Base-by-base conservation (phyloP, 2,888 invertebrate species). In the Polyploca ridens region DNA sequence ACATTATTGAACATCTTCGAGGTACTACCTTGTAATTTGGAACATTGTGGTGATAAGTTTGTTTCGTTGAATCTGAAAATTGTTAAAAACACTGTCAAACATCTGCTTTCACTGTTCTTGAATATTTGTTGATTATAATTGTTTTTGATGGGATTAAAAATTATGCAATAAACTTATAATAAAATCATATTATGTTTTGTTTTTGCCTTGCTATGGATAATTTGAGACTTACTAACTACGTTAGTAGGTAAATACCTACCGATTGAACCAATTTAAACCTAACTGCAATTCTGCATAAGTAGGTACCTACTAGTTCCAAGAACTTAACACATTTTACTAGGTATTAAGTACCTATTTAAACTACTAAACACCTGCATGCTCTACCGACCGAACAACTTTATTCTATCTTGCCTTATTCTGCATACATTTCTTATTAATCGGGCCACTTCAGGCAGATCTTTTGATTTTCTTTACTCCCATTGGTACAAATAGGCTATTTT, bases 101-200 rank as follows among this genome's bases (percentile, higher is more conserved):
- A 63, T 58, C 33, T 81, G 83, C 83, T 86, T 85, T 84, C 71
- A 78, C 71, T 83, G 75, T 82, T 85, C 73, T 72, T 73, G 80
- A 73, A 79, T 75, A 82, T 86, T 88, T 86, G 85, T 89, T 90
- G 75, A 80, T 82, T 73, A 74, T 74, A 73, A 72, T 69, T 76
- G 78, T 77, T 77, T 84, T 83, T 85, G 83, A 81, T 84, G 85
- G 87, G 84, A 87, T 87, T 77, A 80, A 81, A 84, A 83, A 87
- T 85, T 87, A 88, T 81, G 84, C 83, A 92, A 90, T 91, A 90
- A 90, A 81, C 86, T 74, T 82, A 78, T 78, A 79, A 80, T 74
- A 82, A 84, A 83, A 79, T 67, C 66, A 71, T 27, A 69, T 64
- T 64, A 66, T 73, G 64, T 75, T 73, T 67, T 61, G 66, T 62